A percentile compares a stretch with the other conserved stretches of the same genome.
phyloP scores from a whole-genome alignment of 2,888 invertebrate species.

The Meteorus cinctellus region DNA sequence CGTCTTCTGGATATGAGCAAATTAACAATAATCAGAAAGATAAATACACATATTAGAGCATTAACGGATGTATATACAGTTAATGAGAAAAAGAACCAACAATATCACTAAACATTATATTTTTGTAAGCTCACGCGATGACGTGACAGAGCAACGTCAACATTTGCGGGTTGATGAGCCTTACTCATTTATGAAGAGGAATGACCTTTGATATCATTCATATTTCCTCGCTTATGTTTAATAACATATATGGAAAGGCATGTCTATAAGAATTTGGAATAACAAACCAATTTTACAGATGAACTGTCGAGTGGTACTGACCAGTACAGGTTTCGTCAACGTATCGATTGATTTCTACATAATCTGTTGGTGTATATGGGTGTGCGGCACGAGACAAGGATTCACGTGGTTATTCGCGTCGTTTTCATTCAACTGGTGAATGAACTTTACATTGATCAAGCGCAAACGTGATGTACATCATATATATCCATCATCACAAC shows the following conservation, averaged over 20 bases:
- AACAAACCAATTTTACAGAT: neutral
- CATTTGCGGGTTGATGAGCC: conserved; percentile 52
- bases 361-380: neutral
- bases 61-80: neutral
- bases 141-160: conserved; percentile 59
- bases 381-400: neutral
- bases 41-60: conserved; percentile 14
- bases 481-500: conserved; percentile 22
- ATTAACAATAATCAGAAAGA: conserved; percentile 11
- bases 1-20: conserved; percentile 63
- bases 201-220: conserved; percentile 25
- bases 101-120: conserved; percentile 23
- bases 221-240: neutral
- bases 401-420: neutral
- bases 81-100: neutral
- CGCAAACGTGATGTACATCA: neutral
- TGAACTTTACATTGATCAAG: conserved; percentile 23
- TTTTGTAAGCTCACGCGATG: conserved; percentile 60
- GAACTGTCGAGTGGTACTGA: conserved; percentile 28
- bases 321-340: conserved; percentile 18
- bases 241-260: conserved; percentile 20
- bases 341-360: conserved; percentile 30
- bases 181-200: conserved; percentile 41
- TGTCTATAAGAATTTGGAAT: conserved; percentile 12
- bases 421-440: conserved; percentile 26